A percentile compares a stretch with the other conserved stretches of the same genome.
Conservation (phyloP, 2,113 vertebrate genomes). For the Coryphaenoides rupestris region DNA sequence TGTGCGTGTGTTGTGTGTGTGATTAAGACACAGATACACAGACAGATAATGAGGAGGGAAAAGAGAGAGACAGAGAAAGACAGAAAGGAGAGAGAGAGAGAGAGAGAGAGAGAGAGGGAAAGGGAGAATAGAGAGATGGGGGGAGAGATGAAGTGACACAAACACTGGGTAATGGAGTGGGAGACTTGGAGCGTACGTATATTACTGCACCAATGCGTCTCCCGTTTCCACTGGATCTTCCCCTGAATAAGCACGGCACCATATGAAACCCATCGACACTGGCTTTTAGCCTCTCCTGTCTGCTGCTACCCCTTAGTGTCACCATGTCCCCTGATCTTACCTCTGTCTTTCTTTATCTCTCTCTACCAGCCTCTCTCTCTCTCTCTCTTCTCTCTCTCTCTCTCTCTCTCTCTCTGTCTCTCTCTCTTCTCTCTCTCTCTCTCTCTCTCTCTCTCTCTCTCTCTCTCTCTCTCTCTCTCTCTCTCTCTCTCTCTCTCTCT, state of each 20-base stretch:
- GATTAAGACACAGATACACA: not conserved
- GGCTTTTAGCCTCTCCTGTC: conserved; percentile 1
- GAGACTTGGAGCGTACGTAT: conserved; percentile 22
- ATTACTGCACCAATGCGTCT: conserved; percentile 40
- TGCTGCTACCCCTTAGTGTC: conserved; percentile 11
- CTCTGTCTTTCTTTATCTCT: conserved; percentile 38
- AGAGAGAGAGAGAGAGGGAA: not conserved
- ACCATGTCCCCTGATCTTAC: conserved; percentile 42
- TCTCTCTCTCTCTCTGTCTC: no score
- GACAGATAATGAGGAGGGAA: no score
- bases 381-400: conserved; percentile 10
- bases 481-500: conserved; percentile 35
- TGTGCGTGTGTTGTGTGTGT: conserved; percentile 10
- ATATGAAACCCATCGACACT: conserved; percentile 29
- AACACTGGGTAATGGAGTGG: not conserved
- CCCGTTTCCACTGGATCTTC: conserved; percentile 46
- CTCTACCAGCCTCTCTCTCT: not conserved
- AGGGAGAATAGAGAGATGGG: not conserved
- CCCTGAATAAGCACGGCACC: conserved; percentile 53
- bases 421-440: no score
- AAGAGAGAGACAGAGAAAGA: not conserved
- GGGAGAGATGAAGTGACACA: conserved; percentile 11
- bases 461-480: conserved; percentile 14
- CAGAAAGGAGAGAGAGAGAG: conserved; percentile 10
- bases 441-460: not conserved